phyloP scores from a whole-genome alignment of 1,140 invertebrate species.

The Episyrphus balteatus region DNA sequence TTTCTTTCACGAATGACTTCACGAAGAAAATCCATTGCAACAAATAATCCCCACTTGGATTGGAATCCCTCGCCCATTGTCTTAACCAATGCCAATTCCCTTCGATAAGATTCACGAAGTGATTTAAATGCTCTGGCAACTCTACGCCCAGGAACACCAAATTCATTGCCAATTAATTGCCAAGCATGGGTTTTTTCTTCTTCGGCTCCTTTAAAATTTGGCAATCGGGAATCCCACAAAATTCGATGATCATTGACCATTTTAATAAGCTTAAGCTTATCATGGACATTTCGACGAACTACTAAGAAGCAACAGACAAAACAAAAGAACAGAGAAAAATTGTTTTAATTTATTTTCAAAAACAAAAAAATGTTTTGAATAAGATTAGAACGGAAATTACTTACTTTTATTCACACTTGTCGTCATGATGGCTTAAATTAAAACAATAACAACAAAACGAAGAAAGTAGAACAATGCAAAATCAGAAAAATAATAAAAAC shows the following conservation, averaged over 20 bases:
- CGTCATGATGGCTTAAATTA: too few relatives aligned
- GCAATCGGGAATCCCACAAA: constrained; percentile 31
- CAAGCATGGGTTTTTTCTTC: constrained; percentile 34
- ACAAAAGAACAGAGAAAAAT: neutral
- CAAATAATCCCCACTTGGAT: constrained; percentile 32
- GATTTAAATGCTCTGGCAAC: constrained; percentile 33
- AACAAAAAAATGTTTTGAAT: too few relatives aligned
- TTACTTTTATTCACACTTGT: too few relatives aligned
- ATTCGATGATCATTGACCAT: constrained; percentile 36
- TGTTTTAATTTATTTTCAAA: too few relatives aligned
- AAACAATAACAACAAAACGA: too few relatives aligned
- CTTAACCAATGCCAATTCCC: constrained; percentile 30
- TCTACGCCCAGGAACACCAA: constrained; percentile 30
- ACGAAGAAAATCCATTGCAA: constrained; percentile 30
- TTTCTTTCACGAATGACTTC: constrained; percentile 33
- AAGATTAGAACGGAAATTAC: too few relatives aligned
- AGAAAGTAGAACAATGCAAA: too few relatives aligned
- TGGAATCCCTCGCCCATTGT: constrained; percentile 32
- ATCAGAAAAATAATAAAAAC: too few relatives aligned
- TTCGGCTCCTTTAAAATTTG: constrained; percentile 35
- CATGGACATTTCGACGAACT: constrained; percentile 31
- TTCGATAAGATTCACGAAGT: constrained; percentile 31
- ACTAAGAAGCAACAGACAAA: constrained; percentile 11
- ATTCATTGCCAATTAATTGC: constrained; percentile 31
- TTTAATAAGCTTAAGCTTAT: constrained; percentile 31